phyloP scores from a whole-genome alignment of 2,113 vertebrate genomes.

The Ctenomys sociabilis region DNA sequence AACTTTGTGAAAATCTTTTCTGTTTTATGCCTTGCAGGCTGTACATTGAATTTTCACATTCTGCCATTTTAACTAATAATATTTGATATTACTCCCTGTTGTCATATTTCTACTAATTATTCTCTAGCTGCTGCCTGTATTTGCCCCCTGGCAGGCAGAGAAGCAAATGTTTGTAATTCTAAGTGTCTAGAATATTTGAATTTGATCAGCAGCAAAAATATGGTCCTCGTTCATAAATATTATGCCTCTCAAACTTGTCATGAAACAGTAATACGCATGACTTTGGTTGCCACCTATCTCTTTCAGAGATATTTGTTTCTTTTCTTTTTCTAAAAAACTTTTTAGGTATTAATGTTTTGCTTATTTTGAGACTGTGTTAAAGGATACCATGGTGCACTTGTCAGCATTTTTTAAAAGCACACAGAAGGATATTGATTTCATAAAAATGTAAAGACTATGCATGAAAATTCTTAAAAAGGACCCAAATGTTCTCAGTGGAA shows the following conservation, averaged over 20 bases:
- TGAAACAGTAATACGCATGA: not conserved
- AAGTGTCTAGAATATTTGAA: conserved; percentile 75
- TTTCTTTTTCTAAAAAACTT: conserved; percentile 47
- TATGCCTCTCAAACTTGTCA: conserved; percentile 74
- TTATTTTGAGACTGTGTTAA: conserved; percentile 63
- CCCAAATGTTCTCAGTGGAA: conserved; percentile 11
- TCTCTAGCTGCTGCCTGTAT: conserved; percentile 72
- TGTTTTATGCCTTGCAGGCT: conserved; percentile 1
- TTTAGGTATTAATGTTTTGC: conserved; percentile 64
- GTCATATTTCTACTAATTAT: conserved; percentile 80
- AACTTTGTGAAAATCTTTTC: not conserved
- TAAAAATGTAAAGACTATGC: conserved; percentile 58
- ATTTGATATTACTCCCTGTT: conserved; percentile 65
- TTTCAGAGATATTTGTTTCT: conserved; percentile 71
- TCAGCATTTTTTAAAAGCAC: conserved; percentile 51
- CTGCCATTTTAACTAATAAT: conserved; percentile 72
- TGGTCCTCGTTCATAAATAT: conserved; percentile 79
- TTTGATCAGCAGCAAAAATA: conserved; percentile 82
- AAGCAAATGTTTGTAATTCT: conserved; percentile 77
- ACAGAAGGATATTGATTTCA: conserved; percentile 52
- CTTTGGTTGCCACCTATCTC: conserved; percentile 73
- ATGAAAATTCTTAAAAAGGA: conserved; percentile 69
- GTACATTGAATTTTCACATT: conserved; percentile 61
- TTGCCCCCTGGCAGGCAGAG: conserved; percentile 77
- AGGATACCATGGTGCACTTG: conserved; percentile 28